These are phyloP conservation scores for Paratrypauchen microcephalus DNA, from an alignment of 2,797 vertebrate species.

Conservation along the genomic window DNA sequence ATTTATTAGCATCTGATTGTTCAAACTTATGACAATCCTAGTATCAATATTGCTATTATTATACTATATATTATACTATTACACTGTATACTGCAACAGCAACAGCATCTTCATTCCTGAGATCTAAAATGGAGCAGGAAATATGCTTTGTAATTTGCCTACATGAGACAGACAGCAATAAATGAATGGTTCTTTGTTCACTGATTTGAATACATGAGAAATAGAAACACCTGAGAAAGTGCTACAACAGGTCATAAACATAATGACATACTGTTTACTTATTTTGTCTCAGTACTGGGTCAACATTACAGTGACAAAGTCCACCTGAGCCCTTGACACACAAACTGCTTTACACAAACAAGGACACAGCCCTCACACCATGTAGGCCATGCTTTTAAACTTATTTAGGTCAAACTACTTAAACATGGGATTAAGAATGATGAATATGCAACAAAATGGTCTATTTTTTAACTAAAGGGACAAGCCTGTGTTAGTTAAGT, in stretches of 20 bases:
- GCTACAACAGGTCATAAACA: background rate
- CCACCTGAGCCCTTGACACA: constrained; percentile 18
- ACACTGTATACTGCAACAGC: background rate
- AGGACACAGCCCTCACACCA: background rate
- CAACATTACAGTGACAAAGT: constrained; percentile 41
- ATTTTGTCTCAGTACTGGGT: background rate
- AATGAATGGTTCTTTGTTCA: background rate
- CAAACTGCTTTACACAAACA: background rate
- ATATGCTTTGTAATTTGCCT: background rate
- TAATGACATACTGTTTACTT: background rate
- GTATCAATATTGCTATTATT: background rate
- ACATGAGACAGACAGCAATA: too few relatives aligned
- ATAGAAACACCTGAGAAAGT: background rate
- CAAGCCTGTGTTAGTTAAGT: too few relatives aligned
- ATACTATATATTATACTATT: background rate
- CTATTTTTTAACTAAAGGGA: too few relatives aligned
- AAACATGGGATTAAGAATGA: background rate
- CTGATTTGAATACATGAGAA: background rate
- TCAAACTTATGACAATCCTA: too few relatives aligned
- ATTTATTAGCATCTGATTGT: too few relatives aligned
- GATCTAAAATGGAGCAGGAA: background rate
- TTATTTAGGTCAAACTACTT: background rate
- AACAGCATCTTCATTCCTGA: background rate
- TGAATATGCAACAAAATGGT: background rate
- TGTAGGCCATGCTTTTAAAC: background rate